Conservation (phyloP, 2,888 invertebrate species). For the Megaustenia siamemsis region DNA sequence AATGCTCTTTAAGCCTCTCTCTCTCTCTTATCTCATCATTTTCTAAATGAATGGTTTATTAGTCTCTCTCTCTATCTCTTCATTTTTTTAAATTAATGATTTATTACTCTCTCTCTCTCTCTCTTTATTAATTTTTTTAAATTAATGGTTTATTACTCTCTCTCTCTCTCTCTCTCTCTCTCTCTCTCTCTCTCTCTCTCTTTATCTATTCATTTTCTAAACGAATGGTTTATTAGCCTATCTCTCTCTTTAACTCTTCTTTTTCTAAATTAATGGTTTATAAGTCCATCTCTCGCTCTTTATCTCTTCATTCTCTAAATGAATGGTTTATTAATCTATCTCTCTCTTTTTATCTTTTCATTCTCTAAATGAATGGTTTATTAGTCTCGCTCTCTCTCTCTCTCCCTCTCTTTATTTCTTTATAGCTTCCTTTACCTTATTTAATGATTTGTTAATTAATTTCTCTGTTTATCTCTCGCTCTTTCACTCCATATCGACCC, state of each 20-base stretch:
- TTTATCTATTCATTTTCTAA: background rate
- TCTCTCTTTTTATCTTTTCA: too few relatives aligned
- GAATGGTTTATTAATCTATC: too few relatives aligned
- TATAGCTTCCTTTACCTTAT: background rate
- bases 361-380: background rate
- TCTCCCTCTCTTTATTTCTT: background rate
- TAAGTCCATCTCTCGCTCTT: too few relatives aligned
- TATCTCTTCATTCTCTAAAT: background rate
- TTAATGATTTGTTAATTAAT: too few relatives aligned
- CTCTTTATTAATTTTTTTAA: background rate
- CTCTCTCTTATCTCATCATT: background rate
- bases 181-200: conserved; percentile 3
- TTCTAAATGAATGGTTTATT: too few relatives aligned
- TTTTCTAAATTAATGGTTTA: background rate
- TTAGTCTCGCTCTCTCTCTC: too few relatives aligned
- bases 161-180: conserved; percentile 1
- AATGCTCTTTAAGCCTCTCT: background rate
- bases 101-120: background rate
- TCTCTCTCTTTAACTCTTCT: too few relatives aligned
- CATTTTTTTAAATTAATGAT: background rate
- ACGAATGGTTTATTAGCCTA: too few relatives aligned
- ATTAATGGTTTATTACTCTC: background rate
- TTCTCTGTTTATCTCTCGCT: background rate
- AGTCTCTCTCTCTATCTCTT: background rate
- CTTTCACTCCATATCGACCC: background rate